Percentiles rank a stretch among this genome's conserved stretches.
Conservation (phyloP, 2,113 vertebrate species). For the Corythornis madagascariensis region DNA sequence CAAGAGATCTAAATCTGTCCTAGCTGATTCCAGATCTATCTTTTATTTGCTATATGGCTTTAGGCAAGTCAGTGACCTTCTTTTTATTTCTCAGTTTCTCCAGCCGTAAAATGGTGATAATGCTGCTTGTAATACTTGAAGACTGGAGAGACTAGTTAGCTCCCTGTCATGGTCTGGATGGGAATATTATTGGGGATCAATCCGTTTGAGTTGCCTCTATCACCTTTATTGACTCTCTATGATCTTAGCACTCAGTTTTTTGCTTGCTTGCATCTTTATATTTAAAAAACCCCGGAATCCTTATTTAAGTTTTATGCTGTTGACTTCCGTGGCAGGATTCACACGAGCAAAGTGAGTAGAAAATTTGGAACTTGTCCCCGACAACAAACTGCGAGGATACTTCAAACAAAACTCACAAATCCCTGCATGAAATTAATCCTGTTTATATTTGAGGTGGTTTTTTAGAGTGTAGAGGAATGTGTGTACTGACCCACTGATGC, state of each 20-base stretch:
- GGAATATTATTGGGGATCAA: background rate
- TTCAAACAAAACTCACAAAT: constrained; percentile 8
- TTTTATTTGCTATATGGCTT: constrained; percentile 66
- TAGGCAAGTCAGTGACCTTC: constrained; percentile 69
- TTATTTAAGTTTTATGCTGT: background rate
- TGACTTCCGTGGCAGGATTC: background rate
- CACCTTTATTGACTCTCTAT: background rate
- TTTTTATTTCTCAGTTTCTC: constrained; percentile 68
- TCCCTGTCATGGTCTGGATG: background rate
- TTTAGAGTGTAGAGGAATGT: background rate
- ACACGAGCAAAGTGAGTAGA: background rate
- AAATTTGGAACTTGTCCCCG: background rate
- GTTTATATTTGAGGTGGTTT: background rate
- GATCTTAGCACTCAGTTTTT: background rate
- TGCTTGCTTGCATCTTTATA: background rate
- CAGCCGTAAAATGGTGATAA: constrained; percentile 66
- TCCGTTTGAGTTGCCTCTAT: background rate
- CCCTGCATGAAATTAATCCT: background rate
- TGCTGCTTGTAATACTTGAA: constrained; percentile 21
- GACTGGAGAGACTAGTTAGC: background rate
- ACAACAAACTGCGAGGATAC: background rate
- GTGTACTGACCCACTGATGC: background rate
- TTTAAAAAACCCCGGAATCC: background rate
- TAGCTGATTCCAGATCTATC: constrained; percentile 71
- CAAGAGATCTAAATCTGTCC: constrained; percentile 67